Percentiles rank a stretch among this genome's conserved stretches.
These are phyloP conservation scores for Mionectes olivaceus DNA, from an alignment of 2,797 vertebrate species.

Conservation along the genomic window DNA sequence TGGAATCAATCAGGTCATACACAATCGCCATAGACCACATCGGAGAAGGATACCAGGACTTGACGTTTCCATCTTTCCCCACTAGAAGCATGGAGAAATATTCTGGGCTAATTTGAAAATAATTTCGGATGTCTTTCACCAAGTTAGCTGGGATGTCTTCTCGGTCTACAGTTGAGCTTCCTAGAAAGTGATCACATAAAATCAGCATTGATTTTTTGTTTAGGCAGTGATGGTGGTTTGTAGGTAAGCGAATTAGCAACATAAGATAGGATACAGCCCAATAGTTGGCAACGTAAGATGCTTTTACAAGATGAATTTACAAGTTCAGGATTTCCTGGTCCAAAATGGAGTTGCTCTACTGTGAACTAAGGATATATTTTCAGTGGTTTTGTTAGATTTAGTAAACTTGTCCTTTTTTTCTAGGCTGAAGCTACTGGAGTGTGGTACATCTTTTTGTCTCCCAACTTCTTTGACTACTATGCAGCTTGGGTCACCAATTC, in stretches of 20 bases:
- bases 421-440: not conserved
- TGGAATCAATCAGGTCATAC: constrained; percentile 97
- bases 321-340: not conserved
- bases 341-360: not conserved
- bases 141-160: constrained; percentile 89
- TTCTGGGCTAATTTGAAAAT: constrained; percentile 97
- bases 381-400: not conserved
- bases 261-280: not conserved
- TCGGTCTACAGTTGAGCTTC: constrained; percentile 92
- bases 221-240: not conserved
- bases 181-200: constrained; percentile 74
- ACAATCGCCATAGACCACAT: constrained; percentile 99
- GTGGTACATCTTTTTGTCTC: not conserved
- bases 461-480: not conserved
- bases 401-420: not conserved
- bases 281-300: not conserved
- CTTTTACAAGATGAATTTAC: not conserved
- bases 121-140: constrained; percentile 96
- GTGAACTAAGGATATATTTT: not conserved
- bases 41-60: constrained; percentile 98
- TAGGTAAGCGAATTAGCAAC: not conserved
- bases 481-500: not conserved
- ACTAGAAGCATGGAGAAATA: constrained; percentile 99
- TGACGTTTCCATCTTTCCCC: constrained; percentile 97
- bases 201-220: constrained; percentile 1